Evolutionary conservation across 2,797 vertebrate genomes (phyloP), one percentile per base, ranked within the genome.

Genomic region (Apogon talboti): DNA sequence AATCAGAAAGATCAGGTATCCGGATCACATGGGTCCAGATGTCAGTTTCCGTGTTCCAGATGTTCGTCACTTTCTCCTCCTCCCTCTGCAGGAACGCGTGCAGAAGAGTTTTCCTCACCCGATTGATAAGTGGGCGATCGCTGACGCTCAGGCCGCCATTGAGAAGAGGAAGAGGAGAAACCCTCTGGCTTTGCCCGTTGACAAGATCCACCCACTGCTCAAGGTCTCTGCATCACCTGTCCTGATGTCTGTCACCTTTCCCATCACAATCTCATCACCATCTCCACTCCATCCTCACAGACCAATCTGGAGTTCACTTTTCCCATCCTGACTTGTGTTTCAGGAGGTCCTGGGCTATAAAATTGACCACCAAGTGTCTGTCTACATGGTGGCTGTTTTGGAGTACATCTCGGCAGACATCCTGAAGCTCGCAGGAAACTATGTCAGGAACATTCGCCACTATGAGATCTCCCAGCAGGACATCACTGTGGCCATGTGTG

Each of bases 351-450:
- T 99, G 78, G 97, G 97, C 55, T 99, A 98, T 85, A 98, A 98
- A 93, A 93, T 98, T 50, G 97, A 98, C 87, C 96, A 99, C 76
- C 97, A 98, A 88, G 96, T 98, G 90, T 98, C 96, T 16, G 95
- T 98, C 88, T 99, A 98, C 93, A 98, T 98, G 88, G 96, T 98
- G 72, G 97, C 97, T 33, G 97, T 99, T 84, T 89, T 99, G 92
- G 97, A 99, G 92, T 99, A 99, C 86, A 98, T 99, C 93, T 98
- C 97, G 45, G 97, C 97, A 4, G 97, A 99, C 90, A 99, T 99
- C 91, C 93, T 99, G 79, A 98, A 99, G 52, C 90, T 99, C 69
- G 97, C 96, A 56, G 97, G 97, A 53, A 99, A 99, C 93, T 99
- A 99, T 0, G 97, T 99, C 40, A 88, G 96, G 75, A 99, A 99